Evolutionary conservation across 2,888 invertebrate genomes (phyloP), one percentile per base, ranked within the genome.

Genomic region (Busseola fusca): DNA sequence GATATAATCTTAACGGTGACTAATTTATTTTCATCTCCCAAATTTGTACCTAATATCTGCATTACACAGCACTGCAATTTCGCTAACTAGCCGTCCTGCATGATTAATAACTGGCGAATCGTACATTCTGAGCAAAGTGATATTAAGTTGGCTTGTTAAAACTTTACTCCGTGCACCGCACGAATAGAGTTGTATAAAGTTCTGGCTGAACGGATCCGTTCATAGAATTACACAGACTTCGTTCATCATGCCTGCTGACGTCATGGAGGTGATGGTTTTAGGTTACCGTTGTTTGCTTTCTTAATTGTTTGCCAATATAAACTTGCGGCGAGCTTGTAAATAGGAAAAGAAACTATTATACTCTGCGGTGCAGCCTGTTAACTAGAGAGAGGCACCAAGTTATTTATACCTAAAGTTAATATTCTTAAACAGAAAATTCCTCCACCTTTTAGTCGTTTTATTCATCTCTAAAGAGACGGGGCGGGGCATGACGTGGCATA

Each of bases 101-200:
- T 95, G 95, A 95, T 95, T 95, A 95, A 95, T 94, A 94, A 92
- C 93, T 89, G 92, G 93, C 90, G 94, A 93, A 93, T 94, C 92
- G 93, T 92, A 93, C 92, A 93, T 94, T 93, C 92, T 91, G 90
- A 86, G 92, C 90, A 91, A 94, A 95, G 94, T 95, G 95, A 95
- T 95, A 95, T 95, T 95, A 95, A 95, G 95, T 95, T 95, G 94
- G 93, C 95, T 95, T 95, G 95, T 95, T 95, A 95, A 95, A 95
- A 95, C 95, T 95, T 95, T 92, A 91, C 77, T 89, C 88, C 89
- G 90, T 89, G 91, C 92, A 88, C 89, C 88, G 93, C 92, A 91
- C 87, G 88, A 92, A 92, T 92, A 89, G 88, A 93, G 91, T 92
- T 92, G 90, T 88, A 88, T 90, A 86, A 90, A 91, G 92, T 93